Percentiles rank a stretch among this genome's conserved stretches.
These are phyloP conservation scores for Florisuga fusca DNA, from an alignment of 2,797 vertebrate genomes.

Conservation along the genomic window DNA sequence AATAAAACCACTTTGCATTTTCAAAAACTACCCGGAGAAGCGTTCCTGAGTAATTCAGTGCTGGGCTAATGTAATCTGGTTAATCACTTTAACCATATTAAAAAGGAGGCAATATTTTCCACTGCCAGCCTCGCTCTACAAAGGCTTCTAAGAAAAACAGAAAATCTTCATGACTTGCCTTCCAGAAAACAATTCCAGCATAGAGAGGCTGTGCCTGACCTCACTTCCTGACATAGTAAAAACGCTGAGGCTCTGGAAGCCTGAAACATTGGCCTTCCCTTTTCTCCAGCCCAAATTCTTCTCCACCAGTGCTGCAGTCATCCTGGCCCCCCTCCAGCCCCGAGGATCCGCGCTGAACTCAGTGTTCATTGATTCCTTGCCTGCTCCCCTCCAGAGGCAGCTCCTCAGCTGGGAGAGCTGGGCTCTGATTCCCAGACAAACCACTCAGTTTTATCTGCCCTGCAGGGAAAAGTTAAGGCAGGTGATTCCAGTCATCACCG, in stretches of 20 bases:
- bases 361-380: neutral
- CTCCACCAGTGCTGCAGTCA: neutral
- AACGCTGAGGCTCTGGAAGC: neutral
- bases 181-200: slow-evolving; percentile 45
- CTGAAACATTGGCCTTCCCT: neutral
- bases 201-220: slow-evolving; percentile 26
- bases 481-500: fast-evolving
- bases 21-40: neutral
- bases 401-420: neutral
- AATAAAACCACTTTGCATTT: neutral
- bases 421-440: neutral
- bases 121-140: neutral
- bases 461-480: neutral
- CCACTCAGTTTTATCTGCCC: neutral
- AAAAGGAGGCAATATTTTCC: neutral
- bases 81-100: neutral
- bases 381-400: neutral
- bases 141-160: slow-evolving; percentile 42
- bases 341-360: neutral
- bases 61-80: neutral
- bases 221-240: slow-evolving; percentile 51
- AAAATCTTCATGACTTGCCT: neutral
- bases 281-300: neutral
- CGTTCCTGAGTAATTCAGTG: neutral
- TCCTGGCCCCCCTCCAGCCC: neutral